Conservation (phyloP, 2,113 vertebrate species). For the Halichoeres trimaculatus region DNA sequence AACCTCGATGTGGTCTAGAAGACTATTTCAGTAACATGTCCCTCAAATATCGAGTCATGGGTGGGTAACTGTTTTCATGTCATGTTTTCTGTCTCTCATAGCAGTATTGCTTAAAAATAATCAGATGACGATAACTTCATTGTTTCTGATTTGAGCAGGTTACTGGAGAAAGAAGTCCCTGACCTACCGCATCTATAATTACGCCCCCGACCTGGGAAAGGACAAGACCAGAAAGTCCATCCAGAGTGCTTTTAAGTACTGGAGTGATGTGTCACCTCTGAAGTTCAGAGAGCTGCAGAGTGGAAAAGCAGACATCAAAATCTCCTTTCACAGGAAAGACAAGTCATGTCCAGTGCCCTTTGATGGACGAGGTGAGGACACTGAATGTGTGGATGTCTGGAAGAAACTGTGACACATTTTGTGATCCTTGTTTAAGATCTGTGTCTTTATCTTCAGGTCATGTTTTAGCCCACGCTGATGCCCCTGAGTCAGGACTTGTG, state of each 20-base stretch:
- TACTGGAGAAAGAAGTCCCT: constrained; percentile 87
- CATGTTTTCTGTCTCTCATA: neutral
- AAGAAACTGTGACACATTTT: neutral
- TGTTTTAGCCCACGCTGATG: constrained; percentile 88
- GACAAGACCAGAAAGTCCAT: constrained; percentile 79
- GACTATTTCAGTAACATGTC: constrained; percentile 84
- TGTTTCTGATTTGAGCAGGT: constrained; percentile 68
- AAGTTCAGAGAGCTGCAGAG: constrained; percentile 82
- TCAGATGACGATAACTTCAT: neutral
- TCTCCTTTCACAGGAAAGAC: constrained; percentile 85
- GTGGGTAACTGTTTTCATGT: constrained; percentile 64
- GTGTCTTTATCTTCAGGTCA: constrained; percentile 70
- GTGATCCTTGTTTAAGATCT: neutral
- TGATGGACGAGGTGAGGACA: constrained; percentile 76
- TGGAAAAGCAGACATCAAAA: constrained; percentile 86
- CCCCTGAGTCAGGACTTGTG: constrained; percentile 86
- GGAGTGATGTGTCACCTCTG: constrained; percentile 85
- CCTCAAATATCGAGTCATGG: constrained; percentile 83
- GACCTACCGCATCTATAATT: constrained; percentile 86
- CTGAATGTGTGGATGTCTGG: neutral
- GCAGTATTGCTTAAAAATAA: too few relatives aligned
- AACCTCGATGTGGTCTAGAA: constrained; percentile 86
- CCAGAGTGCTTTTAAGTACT: constrained; percentile 85
- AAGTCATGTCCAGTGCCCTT: constrained; percentile 80
- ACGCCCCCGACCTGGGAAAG: constrained; percentile 78